A percentile compares a stretch with the other conserved stretches of the same genome.
Evolutionary conservation across 1,140 invertebrate species (phyloP).

Genomic region (Aphaenogaster rudis): DNA sequence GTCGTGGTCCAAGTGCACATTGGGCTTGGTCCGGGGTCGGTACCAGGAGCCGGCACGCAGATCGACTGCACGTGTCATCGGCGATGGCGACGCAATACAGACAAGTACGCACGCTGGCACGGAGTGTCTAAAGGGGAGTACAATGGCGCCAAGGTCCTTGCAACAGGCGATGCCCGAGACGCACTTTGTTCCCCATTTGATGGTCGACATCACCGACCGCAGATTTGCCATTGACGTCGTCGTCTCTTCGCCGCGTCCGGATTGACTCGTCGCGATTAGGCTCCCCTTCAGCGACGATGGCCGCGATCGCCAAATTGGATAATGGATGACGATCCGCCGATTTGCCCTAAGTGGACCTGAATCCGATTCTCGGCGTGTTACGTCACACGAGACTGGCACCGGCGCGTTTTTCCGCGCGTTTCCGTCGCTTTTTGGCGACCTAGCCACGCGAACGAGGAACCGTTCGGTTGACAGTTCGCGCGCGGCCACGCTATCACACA

Average conservation of each 20-base stretch:
- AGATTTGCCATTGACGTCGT: constrained; percentile 78
- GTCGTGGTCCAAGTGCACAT: constrained; percentile 65
- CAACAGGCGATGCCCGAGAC: constrained; percentile 7
- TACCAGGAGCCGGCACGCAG: constrained; percentile 24
- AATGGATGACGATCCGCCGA: constrained; percentile 74
- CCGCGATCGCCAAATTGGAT: constrained; percentile 76
- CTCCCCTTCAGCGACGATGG: constrained; percentile 71
- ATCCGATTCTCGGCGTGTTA: constrained; percentile 21
- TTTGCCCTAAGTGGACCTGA: constrained; percentile 78
- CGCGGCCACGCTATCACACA: constrained; percentile 60
- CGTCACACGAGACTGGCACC: constrained; percentile 38
- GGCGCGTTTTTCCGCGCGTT: constrained; percentile 53
- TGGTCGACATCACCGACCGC: constrained; percentile 56
- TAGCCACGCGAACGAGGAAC: constrained; percentile 6
- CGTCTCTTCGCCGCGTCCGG: constrained; percentile 63
- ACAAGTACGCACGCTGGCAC: neutral
- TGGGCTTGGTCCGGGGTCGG: constrained; percentile 60
- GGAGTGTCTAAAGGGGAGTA: constrained; percentile 54
- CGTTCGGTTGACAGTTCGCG: constrained; percentile 66
- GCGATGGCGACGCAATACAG: constrained; percentile 40
- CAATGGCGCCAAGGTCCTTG: constrained; percentile 64
- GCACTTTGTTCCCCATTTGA: constrained; percentile 66
- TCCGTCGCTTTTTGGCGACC: constrained; percentile 9
- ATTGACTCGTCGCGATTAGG: constrained; percentile 70
- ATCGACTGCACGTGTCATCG: constrained; percentile 36